Percentiles rank a stretch among this genome's conserved stretches.
These are phyloP conservation scores for Balaenoptera acutorostrata DNA, from an alignment of 2,113 vertebrate genomes.

Conservation along the genomic window DNA sequence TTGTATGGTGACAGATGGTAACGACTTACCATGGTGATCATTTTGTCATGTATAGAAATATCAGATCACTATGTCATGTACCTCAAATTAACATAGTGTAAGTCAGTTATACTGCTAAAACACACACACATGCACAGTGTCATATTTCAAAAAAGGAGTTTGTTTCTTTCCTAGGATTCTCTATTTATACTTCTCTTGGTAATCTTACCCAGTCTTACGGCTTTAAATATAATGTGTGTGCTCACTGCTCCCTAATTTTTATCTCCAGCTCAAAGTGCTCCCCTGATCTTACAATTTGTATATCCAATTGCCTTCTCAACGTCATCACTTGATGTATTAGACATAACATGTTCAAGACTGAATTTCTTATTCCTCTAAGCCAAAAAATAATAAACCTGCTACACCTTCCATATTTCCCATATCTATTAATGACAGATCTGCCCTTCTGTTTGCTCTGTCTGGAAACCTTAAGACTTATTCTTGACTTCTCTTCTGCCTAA, in stretches of 20 bases:
- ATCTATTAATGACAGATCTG: not conserved
- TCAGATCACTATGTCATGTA: no score
- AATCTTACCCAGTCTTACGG: not conserved
- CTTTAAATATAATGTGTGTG: not conserved
- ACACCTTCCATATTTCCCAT: not conserved
- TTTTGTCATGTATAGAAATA: no score
- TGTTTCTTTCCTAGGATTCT: not conserved
- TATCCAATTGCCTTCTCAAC: not conserved
- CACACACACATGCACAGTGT: no score
- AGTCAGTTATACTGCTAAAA: no score
- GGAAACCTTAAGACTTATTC: not conserved
- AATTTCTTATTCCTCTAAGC: not conserved
- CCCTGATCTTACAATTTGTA: not conserved
- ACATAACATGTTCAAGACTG: not conserved
- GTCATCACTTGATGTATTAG: not conserved
- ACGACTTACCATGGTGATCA: no score
- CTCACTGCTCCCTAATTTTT: not conserved
- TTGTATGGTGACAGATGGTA: no score
- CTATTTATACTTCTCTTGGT: not conserved
- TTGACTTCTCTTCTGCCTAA: not conserved
- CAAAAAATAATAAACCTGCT: not conserved
- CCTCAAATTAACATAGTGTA: no score
- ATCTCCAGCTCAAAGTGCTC: not conserved
- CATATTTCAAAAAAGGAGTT: not conserved
- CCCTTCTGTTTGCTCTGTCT: not conserved